Evolutionary conservation across 1,140 invertebrate genomes (phyloP).

Genomic region (Zelostemma sp.): DNA sequence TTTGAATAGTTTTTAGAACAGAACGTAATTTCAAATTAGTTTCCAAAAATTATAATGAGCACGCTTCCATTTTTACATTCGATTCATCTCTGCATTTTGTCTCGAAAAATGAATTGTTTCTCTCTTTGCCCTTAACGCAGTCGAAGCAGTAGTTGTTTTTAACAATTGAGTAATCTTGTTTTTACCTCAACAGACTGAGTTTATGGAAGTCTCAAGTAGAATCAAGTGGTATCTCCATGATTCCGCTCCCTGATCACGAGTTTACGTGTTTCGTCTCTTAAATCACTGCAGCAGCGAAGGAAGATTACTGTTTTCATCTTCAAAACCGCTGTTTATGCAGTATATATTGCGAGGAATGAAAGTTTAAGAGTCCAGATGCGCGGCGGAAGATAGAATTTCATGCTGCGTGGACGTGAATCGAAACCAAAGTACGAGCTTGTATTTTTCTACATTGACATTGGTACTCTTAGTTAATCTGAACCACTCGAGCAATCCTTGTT

Average conservation of each 20-base stretch:
- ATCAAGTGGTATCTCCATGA: constrained; percentile 22
- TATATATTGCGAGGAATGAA: constrained; percentile 29
- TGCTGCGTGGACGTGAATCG: constrained; percentile 1
- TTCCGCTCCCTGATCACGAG: constrained; percentile 40
- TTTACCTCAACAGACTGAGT: no score
- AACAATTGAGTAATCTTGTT: no score
- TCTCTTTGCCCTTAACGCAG: no score
- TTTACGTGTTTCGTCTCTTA: constrained; percentile 39
- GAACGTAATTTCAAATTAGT: no score
- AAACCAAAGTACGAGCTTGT: background rate
- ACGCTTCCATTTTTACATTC: no score
- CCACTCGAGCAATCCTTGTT: no score
- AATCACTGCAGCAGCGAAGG: constrained; percentile 40
- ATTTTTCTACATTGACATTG: background rate
- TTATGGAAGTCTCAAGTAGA: constrained; percentile 26
- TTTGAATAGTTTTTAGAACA: no score
- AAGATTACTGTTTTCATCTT: constrained; percentile 38
- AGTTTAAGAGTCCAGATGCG: constrained; percentile 21
- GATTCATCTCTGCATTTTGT: no score
- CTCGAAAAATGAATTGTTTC: no score
- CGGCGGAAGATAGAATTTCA: constrained; percentile 13
- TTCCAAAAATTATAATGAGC: no score
- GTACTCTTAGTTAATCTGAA: no score
- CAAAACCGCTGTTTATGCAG: constrained; percentile 41
- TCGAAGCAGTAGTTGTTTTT: no score